Percentiles rank a stretch among this genome's conserved stretches.
Evolutionary conservation across 2,113 vertebrate genomes (phyloP).

Genomic region (Craseonycteris thonglongyai): DNA sequence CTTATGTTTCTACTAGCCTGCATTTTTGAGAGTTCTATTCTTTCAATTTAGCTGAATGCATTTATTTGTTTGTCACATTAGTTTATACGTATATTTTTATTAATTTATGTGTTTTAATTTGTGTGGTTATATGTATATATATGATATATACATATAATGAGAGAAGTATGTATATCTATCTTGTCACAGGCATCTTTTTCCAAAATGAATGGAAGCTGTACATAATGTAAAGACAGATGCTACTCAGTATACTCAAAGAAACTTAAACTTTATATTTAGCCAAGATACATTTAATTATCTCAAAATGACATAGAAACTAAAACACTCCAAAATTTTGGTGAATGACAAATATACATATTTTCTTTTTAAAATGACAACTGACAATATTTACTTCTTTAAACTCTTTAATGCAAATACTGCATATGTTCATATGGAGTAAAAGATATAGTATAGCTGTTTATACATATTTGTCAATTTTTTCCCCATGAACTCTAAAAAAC

Average conservation of each 20-base stretch:
- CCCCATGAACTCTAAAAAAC: background rate
- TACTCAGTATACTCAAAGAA: conserved; percentile 33
- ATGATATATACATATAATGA: background rate
- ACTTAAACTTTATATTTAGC: background rate
- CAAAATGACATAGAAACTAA: conserved; percentile 21
- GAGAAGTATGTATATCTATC: background rate
- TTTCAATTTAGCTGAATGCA: background rate
- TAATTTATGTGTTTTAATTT: background rate
- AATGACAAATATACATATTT: conserved; percentile 1
- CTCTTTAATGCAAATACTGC: background rate
- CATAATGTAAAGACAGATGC: conserved; percentile 35
- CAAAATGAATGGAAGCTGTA: background rate
- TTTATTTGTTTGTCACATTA: background rate
- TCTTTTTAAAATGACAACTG: conserved; percentile 3
- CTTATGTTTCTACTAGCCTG: background rate
- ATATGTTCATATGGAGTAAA: background rate
- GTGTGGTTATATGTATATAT: background rate
- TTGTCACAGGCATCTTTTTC: background rate
- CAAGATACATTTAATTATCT: conserved; percentile 51
- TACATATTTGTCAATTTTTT: background rate
- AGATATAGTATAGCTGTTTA: background rate
- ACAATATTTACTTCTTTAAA: conserved; percentile 23
- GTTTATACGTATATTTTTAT: background rate
- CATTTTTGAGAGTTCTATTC: background rate
- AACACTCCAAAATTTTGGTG: conserved; percentile 8